Conservation (phyloP, 2,888 invertebrate species). For the Nomada ferruginata region DNA sequence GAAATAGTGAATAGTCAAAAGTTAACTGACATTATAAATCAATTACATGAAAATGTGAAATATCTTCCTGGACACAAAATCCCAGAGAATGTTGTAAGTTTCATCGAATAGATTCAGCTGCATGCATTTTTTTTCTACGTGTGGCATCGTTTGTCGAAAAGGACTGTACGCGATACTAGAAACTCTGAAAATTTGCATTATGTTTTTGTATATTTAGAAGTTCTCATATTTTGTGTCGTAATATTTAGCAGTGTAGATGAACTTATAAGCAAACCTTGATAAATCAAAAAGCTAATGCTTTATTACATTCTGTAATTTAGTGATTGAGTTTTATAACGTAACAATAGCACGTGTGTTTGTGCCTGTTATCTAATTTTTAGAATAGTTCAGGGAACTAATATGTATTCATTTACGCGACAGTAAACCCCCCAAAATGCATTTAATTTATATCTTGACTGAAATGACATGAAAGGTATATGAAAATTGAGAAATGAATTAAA, state of each 20-base stretch:
- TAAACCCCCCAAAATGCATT: background rate
- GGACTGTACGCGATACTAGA: background rate
- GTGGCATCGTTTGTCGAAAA: background rate
- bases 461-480: background rate
- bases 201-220: background rate
- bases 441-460: background rate
- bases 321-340: background rate
- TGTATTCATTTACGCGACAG: background rate
- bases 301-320: background rate
- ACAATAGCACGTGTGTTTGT: background rate
- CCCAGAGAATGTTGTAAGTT: constrained; percentile 97
- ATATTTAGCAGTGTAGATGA: background rate
- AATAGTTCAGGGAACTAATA: background rate
- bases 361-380: background rate
- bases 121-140: background rate
- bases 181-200: background rate
- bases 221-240: background rate
- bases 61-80: constrained; percentile 98
- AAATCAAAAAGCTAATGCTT: background rate
- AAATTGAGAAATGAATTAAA: no score
- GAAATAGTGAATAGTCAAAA: constrained; percentile 97
- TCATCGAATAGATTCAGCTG: background rate
- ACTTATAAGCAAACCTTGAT: background rate
- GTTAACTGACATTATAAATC: constrained; percentile 98
- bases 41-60: constrained; percentile 98